These are phyloP conservation scores for Clostera curtula DNA, from an alignment of 2,888 invertebrate species.

Conservation along the genomic window DNA sequence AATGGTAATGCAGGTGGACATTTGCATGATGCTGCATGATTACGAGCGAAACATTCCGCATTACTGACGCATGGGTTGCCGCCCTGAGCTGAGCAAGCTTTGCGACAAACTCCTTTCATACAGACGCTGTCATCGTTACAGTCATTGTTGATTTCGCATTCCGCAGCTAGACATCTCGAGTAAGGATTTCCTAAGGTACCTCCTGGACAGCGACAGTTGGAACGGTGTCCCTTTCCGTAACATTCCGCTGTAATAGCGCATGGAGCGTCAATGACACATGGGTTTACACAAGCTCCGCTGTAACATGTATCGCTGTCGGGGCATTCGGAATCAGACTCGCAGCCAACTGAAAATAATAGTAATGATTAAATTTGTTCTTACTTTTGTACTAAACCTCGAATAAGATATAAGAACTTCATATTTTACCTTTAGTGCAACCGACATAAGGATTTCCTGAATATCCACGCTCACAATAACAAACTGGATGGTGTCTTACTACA, in stretches of 20 bases:
- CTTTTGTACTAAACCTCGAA: neutral
- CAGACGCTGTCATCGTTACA: constrained; percentile 86
- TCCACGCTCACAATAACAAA: constrained; percentile 87
- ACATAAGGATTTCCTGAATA: constrained; percentile 90
- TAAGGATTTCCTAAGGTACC: constrained; percentile 89
- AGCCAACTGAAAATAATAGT: constrained; percentile 79
- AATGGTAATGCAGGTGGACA: constrained; percentile 86
- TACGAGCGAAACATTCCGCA: constrained; percentile 85
- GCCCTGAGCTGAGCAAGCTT: constrained; percentile 81
- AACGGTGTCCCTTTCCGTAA: constrained; percentile 85
- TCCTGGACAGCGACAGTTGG: constrained; percentile 85
- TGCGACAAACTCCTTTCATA: constrained; percentile 81
- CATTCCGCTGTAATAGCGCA: constrained; percentile 91
- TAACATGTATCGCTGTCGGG: constrained; percentile 86
- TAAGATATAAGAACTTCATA: neutral
- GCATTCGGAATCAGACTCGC: constrained; percentile 88
- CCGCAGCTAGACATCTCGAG: constrained; percentile 82
- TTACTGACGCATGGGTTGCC: constrained; percentile 87
- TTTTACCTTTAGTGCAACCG: constrained; percentile 82
- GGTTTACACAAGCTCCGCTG: constrained; percentile 87
- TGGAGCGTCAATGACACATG: constrained; percentile 85
- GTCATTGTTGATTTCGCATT: constrained; percentile 86
- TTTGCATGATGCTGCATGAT: constrained; percentile 87
- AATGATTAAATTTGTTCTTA: neutral
- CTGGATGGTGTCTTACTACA: constrained; percentile 88